Evolutionary conservation across 2,888 invertebrate genomes (phyloP), one percentile per base, ranked within the genome.

Genomic region (Timandra comae): DNA sequence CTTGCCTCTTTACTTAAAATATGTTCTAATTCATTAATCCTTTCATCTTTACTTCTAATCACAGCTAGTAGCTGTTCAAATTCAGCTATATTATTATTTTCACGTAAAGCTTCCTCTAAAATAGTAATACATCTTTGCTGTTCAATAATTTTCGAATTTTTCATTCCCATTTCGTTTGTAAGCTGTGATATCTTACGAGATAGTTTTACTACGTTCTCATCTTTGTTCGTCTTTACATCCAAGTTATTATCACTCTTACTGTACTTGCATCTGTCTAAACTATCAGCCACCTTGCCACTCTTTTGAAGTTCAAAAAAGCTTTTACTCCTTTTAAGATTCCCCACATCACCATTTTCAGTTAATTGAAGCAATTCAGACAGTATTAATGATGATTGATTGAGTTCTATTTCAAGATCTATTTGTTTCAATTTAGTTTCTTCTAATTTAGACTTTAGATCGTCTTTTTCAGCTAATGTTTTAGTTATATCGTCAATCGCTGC

Each of bases 1-100:
- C 77, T 69, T 11, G 75, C 60, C 38, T 74, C 73, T 47, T 89
- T 89, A 50, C 91, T 87, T 46, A 67, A 72, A 3, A 91, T 89
- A 49, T 90, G 88, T 66, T 94, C 95, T 49, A 97, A 76, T 62
- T 95, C 93, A 58, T 90, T 88, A 33, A 96, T 93, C 46, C 93
- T 86, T 41, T 88, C 88, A 35, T 90, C 88, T 70, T 91, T 91
- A 48, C 87, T 87, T 40, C 87, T 77, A 3, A 89, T 78, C 3
- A 88, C 82, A 3, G 86, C 81, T 39, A 89, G 62, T 24, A 91
- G 63, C 50, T 89, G 88, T 52, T 89, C 86, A 33, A 90, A 81
- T 44, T 88, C 88, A 12, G 86, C 86, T 44, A 88, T 87, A 44
- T 88, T 87, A 39, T 87, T 86, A 49, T 88, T 86, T 29, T 88